phyloP scores from a whole-genome alignment of 2,113 vertebrate species.

The Taurulus bubalis region DNA sequence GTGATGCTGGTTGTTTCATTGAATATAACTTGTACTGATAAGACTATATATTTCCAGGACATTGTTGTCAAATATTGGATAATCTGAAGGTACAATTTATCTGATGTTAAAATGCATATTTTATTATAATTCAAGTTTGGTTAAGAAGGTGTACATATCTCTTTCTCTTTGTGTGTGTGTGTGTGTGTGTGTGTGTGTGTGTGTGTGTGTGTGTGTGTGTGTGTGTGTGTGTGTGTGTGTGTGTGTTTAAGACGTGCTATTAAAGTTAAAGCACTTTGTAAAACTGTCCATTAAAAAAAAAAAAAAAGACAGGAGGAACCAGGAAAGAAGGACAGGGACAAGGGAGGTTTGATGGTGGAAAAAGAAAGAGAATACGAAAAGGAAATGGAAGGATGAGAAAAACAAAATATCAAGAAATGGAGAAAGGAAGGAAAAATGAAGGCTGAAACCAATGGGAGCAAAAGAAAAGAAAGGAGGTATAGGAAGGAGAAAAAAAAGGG shows the following conservation, averaged over 20 bases:
- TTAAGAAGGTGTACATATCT: background rate
- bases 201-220: no score
- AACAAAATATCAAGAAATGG: background rate
- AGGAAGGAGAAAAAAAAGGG: background rate
- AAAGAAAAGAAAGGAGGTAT: background rate
- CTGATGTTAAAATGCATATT: background rate
- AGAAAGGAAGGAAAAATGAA: background rate
- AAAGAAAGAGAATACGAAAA: background rate
- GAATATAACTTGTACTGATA: background rate
- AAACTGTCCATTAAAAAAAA: background rate
- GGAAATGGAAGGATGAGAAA: background rate
- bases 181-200: background rate
- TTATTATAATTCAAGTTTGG: background rate
- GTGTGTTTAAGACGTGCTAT: background rate
- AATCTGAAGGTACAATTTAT: background rate
- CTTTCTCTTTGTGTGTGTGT: no score
- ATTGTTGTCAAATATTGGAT: background rate
- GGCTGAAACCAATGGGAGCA: background rate
- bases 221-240: background rate
- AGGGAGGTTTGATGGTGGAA: background rate
- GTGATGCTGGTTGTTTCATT: background rate
- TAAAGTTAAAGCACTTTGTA: background rate
- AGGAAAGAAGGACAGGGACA: background rate
- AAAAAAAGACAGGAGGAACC: background rate
- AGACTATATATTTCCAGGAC: background rate